These are phyloP conservation scores for Acanthochromis polyacanthus DNA, from an alignment of 2,113 vertebrate genomes.

Conservation along the genomic window DNA sequence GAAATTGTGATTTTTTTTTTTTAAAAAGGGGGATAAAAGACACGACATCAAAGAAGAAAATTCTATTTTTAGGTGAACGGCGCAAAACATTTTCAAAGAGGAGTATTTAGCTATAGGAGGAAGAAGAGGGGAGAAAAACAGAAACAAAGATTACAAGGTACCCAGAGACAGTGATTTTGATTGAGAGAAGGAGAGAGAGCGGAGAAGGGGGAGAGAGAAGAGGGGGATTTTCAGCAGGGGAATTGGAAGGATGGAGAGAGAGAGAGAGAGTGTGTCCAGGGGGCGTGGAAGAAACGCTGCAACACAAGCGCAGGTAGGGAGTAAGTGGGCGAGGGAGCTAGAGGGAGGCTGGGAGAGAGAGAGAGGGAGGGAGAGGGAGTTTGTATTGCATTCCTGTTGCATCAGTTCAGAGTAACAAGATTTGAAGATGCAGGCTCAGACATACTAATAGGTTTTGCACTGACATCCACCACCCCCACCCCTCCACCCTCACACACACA, in stretches of 20 bases:
- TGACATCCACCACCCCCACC: constrained; percentile 38
- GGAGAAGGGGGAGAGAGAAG: constrained; percentile 9
- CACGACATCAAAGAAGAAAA: constrained; percentile 28
- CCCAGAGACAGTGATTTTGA: constrained; percentile 69
- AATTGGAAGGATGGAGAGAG: constrained; percentile 59
- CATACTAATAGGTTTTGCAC: constrained; percentile 84
- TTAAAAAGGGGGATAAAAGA: constrained; percentile 23
- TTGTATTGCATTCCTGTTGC: constrained; percentile 84
- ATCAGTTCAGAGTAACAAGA: constrained; percentile 86
- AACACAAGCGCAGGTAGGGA: constrained; percentile 62
- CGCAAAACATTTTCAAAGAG: constrained; percentile 53
- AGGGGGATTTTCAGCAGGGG: constrained; percentile 51
- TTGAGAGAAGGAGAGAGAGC: constrained; percentile 58
- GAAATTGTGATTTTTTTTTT: neutral
- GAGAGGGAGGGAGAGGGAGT: constrained; percentile 35
- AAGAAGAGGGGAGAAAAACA: constrained; percentile 6
- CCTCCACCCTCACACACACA: constrained; percentile 5
- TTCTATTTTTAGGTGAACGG: constrained; percentile 21
- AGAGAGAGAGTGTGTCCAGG: constrained; percentile 60
- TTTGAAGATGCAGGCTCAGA: constrained; percentile 84
- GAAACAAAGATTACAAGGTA: constrained; percentile 54
- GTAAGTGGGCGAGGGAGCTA: constrained; percentile 65
- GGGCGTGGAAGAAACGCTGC: constrained; percentile 54
- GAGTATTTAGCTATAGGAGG: constrained; percentile 32
- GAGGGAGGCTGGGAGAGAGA: constrained; percentile 38